Conservation (phyloP, 2,797 vertebrate genomes). For the Zenarchopterus dispar region DNA sequence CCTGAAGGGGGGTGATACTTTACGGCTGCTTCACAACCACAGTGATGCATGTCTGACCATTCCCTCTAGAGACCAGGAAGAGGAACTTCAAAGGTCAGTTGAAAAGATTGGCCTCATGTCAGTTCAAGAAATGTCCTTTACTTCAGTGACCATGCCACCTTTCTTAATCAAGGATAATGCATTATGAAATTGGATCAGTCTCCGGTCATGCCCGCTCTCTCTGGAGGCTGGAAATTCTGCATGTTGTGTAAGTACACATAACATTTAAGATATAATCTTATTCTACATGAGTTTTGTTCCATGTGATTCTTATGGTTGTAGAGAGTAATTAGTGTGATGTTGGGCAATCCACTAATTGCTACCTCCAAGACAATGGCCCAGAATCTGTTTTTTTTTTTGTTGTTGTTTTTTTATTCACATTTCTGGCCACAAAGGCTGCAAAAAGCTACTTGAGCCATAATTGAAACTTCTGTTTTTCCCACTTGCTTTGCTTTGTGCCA, state of each 20-base stretch:
- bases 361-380: too few species aligned
- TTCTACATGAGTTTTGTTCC: background rate
- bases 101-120: slow-evolving; percentile 9
- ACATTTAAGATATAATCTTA: background rate
- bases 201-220: slow-evolving; percentile 91
- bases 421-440: too few species aligned
- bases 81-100: slow-evolving; percentile 89
- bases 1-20: slow-evolving; percentile 92
- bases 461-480: too few species aligned
- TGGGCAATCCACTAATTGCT: too few species aligned
- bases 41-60: slow-evolving; percentile 94
- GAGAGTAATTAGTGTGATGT: background rate
- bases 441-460: too few species aligned
- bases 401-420: too few species aligned
- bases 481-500: too few species aligned
- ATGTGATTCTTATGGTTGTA: background rate
- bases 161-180: slow-evolving; percentile 83
- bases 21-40: slow-evolving; percentile 90
- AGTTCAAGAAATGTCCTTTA: slow-evolving; percentile 4
- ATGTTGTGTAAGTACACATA: slow-evolving; percentile 88
- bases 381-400: too few species aligned
- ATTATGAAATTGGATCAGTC: slow-evolving; percentile 91
- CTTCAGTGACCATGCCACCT: slow-evolving; percentile 19
- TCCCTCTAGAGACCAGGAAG: slow-evolving; percentile 85
- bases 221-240: slow-evolving; percentile 93